These are phyloP conservation scores for Hypanus sabinus DNA, from an alignment of 2,113 vertebrate genomes.

Conservation along the genomic window DNA sequence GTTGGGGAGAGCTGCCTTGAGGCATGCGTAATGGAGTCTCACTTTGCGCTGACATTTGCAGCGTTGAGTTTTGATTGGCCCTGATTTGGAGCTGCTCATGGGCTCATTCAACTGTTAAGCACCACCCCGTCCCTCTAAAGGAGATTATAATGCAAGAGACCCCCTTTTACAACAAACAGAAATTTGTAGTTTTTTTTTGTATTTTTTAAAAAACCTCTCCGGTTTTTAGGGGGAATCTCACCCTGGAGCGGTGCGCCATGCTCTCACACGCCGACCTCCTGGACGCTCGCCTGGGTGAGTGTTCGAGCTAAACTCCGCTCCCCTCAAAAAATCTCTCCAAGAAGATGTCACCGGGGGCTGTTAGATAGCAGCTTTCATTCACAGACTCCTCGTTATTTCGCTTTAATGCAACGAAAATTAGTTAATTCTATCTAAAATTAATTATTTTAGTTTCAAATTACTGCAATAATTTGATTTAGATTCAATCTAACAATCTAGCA, in stretches of 20 bases:
- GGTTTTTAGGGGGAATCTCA: conserved; percentile 71
- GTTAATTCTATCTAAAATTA: conserved; percentile 90
- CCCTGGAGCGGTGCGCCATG: conserved; percentile 96
- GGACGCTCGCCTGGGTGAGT: conserved; percentile 98
- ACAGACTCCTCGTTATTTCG: conserved; percentile 67
- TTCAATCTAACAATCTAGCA: conserved; percentile 39
- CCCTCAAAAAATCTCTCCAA: conserved; percentile 41
- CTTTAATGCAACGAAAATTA: conserved; percentile 81
- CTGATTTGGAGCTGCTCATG: conserved; percentile 78
- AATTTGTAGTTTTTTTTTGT: conserved; percentile 78
- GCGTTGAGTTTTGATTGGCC: conserved; percentile 86
- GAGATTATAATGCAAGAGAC: conserved; percentile 97
- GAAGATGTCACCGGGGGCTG: conserved; percentile 11
- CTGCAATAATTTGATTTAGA: conserved; percentile 84
- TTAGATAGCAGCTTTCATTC: conserved; percentile 55
- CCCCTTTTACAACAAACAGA: conserved; percentile 96
- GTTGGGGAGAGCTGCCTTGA: conserved; percentile 43
- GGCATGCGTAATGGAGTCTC: conserved; percentile 55
- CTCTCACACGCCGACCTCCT: conserved; percentile 98
- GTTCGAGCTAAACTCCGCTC: conserved; percentile 64
- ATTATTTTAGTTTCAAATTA: conserved; percentile 84
- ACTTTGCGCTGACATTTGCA: conserved; percentile 67
- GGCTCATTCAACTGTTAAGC: conserved; percentile 92
- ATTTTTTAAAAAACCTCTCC: conserved; percentile 74
- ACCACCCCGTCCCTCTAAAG: conserved; percentile 93